A percentile compares a stretch with the other conserved stretches of the same genome.
Conservation (phyloP, 1,140 invertebrate species). For the Drosophila busckii region DNA sequence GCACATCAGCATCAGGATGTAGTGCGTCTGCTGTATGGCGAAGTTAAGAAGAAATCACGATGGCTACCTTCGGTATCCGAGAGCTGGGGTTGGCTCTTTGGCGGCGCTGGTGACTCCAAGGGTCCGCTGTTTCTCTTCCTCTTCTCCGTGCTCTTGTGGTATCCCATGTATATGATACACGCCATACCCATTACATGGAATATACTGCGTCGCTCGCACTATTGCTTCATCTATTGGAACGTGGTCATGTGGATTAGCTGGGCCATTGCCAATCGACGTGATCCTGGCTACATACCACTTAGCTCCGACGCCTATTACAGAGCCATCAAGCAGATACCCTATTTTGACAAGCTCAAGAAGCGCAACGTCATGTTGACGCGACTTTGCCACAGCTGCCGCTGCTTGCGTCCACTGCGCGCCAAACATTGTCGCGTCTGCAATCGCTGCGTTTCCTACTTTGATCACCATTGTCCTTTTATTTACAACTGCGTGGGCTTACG, state of each 20-base stretch:
- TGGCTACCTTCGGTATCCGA: slow-evolving; percentile 92
- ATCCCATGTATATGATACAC: slow-evolving; percentile 94
- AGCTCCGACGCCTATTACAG: slow-evolving; percentile 93
- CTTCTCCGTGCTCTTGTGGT: slow-evolving; percentile 92
- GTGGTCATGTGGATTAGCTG: slow-evolving; percentile 94
- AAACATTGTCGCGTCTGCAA: slow-evolving; percentile 96
- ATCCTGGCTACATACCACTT: slow-evolving; percentile 92
- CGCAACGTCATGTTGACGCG: slow-evolving; percentile 90
- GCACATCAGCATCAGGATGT: slow-evolving; percentile 92
- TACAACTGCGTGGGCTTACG: slow-evolving; percentile 94
- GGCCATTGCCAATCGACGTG: slow-evolving; percentile 91
- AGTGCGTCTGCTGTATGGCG: slow-evolving; percentile 87
- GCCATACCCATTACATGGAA: slow-evolving; percentile 95
- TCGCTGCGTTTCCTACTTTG: slow-evolving; percentile 94
- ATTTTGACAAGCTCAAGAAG: slow-evolving; percentile 93
- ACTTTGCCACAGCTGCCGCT: slow-evolving; percentile 94
- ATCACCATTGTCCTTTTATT: slow-evolving; percentile 97
- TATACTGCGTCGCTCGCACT: slow-evolving; percentile 89
- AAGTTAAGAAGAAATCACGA: slow-evolving; percentile 88
- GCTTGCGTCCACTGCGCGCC: slow-evolving; percentile 89
- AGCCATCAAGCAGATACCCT: slow-evolving; percentile 93
- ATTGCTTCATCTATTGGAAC: slow-evolving; percentile 94
- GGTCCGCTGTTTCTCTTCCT: slow-evolving; percentile 91
- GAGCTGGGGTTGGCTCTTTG: slow-evolving; percentile 93
- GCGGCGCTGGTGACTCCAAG: slow-evolving; percentile 93